phyloP scores from a whole-genome alignment of 1,140 invertebrate genomes.

The Drosophila kanapiae region DNA sequence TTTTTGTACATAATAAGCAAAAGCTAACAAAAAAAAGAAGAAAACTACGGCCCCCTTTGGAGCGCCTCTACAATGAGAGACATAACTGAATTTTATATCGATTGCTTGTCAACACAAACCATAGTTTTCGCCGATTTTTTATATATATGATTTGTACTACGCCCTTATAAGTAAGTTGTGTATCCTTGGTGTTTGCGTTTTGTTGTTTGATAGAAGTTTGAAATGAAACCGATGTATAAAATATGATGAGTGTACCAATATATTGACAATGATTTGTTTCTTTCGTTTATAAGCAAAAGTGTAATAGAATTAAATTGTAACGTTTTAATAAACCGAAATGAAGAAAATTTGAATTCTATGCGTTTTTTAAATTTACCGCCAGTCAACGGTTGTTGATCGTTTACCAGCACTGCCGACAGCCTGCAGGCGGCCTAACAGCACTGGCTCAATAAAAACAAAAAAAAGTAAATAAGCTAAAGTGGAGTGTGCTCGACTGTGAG shows the following conservation, averaged over 20 bases:
- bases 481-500: too few relatives aligned
- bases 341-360: constrained; percentile 31
- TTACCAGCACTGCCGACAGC: constrained; percentile 7
- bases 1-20: constrained; percentile 73
- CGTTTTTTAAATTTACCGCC: constrained; percentile 30
- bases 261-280: constrained; percentile 82
- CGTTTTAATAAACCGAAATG: constrained; percentile 78
- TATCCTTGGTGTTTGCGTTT: constrained; percentile 76
- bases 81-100: constrained; percentile 76
- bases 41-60: constrained; percentile 51
- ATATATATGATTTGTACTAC: constrained; percentile 63
- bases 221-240: constrained; percentile 78
- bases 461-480: background rate
- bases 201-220: constrained; percentile 76
- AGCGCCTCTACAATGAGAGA: constrained; percentile 62
- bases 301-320: constrained; percentile 83
- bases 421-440: background rate
- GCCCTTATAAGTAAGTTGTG: constrained; percentile 65
- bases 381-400: background rate
- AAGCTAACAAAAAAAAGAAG: constrained; percentile 29
- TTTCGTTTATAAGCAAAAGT: constrained; percentile 84
- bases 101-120: constrained; percentile 58
- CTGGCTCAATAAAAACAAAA: background rate
- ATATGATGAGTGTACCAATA: constrained; percentile 81
- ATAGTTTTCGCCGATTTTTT: constrained; percentile 59